Evolutionary conservation across 2,888 invertebrate genomes (phyloP), one percentile per base, ranked within the genome.

Genomic region (Liopterus haemorrhoidalis): DNA sequence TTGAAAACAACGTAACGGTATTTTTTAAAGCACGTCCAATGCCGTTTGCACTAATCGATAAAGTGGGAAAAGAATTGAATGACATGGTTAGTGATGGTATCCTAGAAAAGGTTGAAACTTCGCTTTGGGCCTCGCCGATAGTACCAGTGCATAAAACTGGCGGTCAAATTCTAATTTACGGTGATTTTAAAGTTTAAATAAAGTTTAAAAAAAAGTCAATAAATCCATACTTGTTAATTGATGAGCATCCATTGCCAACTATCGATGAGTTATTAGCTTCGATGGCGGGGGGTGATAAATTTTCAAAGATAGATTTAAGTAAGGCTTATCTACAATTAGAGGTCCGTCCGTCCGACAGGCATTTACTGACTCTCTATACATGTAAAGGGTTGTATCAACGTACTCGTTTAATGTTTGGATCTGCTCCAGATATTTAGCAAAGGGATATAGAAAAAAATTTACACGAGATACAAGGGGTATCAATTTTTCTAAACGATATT

Each of bases 341-440:
- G 50, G 44, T 61, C 11, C 56, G 57, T 32, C 55, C 54, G 4
- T 54, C 56, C 12, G 56, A 56, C 39, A 49, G 53, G 41, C 48
- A 57, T 8, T 46, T 58, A 15, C 41, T 60, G 6, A 63, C 60
- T 1, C 48, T 63, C 28, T 59, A 47, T 37, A 61, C 60, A 2
- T 59, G 60, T 33, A 57, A 57, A 35, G 61, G 60, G 4, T 37
- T 61, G 11, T 61, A 49, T 41, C 46, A 54, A 33, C 57, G 53
- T 21, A 60, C 52, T n/a, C 44, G 59, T 11, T 33, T 61, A 25
- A 54, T 57, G 50, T 59, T 53, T 46, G 60, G 59, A 3, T 50
- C 56, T 36, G 61, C 59, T 16, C 59, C 62, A 8, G 58, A 57
- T 4, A 56, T 54, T 18, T 62, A 52, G 50, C 59, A 63, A 48